A percentile compares a stretch with the other conserved stretches of the same genome.
Evolutionary conservation across 2,113 vertebrate genomes (phyloP).

Genomic region (Apistogramma diplotaenia): DNA sequence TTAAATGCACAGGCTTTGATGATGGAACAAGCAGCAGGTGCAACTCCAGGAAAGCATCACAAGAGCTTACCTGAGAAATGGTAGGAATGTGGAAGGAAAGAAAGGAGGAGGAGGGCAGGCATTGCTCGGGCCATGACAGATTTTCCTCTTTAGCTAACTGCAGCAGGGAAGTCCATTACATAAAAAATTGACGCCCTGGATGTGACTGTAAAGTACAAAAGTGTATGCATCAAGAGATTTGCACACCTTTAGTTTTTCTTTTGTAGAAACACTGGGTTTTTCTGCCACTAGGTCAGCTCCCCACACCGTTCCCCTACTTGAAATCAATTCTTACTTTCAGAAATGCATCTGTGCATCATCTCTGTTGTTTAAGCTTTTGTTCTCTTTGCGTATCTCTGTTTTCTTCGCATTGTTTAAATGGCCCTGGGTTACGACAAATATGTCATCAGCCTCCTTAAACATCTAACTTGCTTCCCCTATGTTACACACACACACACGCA

Average conservation of each 20-base stretch:
- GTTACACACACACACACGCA: not conserved
- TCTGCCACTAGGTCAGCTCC: not conserved
- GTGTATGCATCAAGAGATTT: not conserved
- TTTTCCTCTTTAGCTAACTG: not conserved
- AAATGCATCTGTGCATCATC: not conserved
- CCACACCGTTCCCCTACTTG: not conserved
- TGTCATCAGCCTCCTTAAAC: constrained; percentile 13
- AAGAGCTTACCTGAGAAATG: not conserved
- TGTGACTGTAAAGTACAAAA: not conserved
- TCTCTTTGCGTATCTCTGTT: not conserved
- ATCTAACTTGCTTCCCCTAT: constrained; percentile 1
- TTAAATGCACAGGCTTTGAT: not conserved
- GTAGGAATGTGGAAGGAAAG: not conserved
- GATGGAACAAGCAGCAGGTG: not conserved
- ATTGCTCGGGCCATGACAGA: not conserved
- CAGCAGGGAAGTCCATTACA: not conserved
- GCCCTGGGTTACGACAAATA: constrained; percentile 14
- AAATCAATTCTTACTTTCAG: not conserved
- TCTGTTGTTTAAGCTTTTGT: not conserved
- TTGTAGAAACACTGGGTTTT: not conserved
- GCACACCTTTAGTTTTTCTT: not conserved
- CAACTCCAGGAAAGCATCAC: not conserved
- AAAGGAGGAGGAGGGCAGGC: not conserved
- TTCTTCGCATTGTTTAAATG: not conserved
- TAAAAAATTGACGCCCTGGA: too few relatives aligned